Base-by-base conservation (phyloP, 2,113 vertebrate species). In the Anser cygnoides region DNA sequence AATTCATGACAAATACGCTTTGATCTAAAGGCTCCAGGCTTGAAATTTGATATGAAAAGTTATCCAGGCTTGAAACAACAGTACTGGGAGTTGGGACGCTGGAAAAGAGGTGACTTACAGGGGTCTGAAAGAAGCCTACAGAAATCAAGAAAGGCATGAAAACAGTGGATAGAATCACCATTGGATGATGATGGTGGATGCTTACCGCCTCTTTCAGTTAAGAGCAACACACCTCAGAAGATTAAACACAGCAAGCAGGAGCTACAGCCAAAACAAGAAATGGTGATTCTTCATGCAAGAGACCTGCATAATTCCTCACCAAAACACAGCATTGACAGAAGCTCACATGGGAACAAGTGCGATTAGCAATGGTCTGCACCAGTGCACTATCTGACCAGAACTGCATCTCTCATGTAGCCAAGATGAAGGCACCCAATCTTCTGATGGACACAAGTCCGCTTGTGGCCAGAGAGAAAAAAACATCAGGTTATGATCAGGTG, bases 31-130 rank as follows among this genome's bases (percentile, higher is more conserved):
- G 20, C 49, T 88, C 63, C 43, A 21, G 70, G 35, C 43, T 63
- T 4, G 2, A 37, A 88, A 73, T n/a, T 57, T 39, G 14, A 14
- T 5, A 16, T 29, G 29, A 26, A 89, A 86, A 66, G 10, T n/a
- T 75, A 49, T 33, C 43, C 18, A 35, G 50, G 54, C 72, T 52
- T 43, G 35, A 88, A 76, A 72, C 4, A 72, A 41, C 33, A 55
- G 37, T 0, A 75, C 25, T 3, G 1, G 39, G 80, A 68, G 63
- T 16, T 39, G 22, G 2, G 3, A 33, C 13, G 15, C 29, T 23
- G 50, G 33, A 13, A 39, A 87, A 87, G 14, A 87, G 37, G 63
- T 1, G 0, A 77, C 37, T 81, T 78, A 44, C 6, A 78, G 4
- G 5, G 31, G 62, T 44, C 63, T 14, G 14, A 50, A 75, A 90